These are phyloP conservation scores for Pogonomyrmex barbatus DNA, from an alignment of 1,140 invertebrate species.

Conservation along the genomic window DNA sequence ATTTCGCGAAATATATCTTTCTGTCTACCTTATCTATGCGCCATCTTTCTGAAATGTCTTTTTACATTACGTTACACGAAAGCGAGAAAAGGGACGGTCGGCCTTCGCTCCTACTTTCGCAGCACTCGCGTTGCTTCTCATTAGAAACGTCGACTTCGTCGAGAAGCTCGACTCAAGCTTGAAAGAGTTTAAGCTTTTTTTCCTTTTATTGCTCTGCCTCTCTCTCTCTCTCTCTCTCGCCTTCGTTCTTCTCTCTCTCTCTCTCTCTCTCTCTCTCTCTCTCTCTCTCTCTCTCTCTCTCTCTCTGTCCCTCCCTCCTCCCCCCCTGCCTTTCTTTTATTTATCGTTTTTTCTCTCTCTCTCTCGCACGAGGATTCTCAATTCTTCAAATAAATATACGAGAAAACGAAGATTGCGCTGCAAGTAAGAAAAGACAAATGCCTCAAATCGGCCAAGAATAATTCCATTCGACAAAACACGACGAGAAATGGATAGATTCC, in stretches of 20 bases:
- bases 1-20: conserved; percentile 60
- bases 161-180: conserved; percentile 31
- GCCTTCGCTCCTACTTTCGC: conserved; percentile 15
- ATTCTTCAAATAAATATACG: conserved; percentile 49
- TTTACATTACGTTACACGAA: conserved; percentile 48
- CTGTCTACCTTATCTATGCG: conserved; percentile 47
- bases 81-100: not conserved
- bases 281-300: not conserved
- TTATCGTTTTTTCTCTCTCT: conserved; percentile 8
- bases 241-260: not conserved
- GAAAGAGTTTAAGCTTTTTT: conserved; percentile 44
- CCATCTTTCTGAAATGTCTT: conserved; percentile 53
- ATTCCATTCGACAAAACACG: conserved; percentile 45
- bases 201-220: not conserved
- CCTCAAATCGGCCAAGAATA: conserved; percentile 47
- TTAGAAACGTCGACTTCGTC: conserved; percentile 52
- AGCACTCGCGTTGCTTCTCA: conserved; percentile 51
- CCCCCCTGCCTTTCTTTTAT: not conserved
- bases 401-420: conserved; percentile 25
- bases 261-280: not conserved
- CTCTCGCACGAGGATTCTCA: conserved; percentile 26
- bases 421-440: conserved; percentile 49
- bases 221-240: not conserved
- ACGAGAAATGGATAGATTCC: conserved; percentile 40
- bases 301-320: no score